Evolutionary conservation across 2,888 invertebrate species (phyloP), one percentile per base, ranked within the genome.

Genomic region (Acanthopleura granulata): DNA sequence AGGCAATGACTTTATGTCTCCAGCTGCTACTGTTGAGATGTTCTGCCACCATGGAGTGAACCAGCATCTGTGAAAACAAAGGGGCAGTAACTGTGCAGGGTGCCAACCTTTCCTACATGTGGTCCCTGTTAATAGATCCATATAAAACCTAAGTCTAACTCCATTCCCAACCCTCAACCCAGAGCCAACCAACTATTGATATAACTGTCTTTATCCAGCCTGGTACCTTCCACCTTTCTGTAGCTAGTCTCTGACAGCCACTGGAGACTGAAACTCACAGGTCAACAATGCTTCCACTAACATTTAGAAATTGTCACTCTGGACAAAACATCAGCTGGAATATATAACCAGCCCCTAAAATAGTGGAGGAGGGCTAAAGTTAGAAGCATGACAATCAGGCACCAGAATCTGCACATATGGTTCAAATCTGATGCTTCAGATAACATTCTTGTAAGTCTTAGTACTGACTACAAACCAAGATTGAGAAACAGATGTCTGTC

Each of bases 21-120:
- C 90, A 90, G 78, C 89, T 89, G 77, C 87, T 87, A 76, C 88
- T 89, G 83, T 91, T 90, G n/a, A 91, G 80, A 76, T 90, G 88
- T 75, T 90, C 89, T 0, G 87, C 90, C 16, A 90, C 83, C 88
- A 90, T 87, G 22, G 88, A 88, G 74, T 90, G 89, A 6, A 90
- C 89, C 70, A 90, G 80, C 49, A 84, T 87, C 90, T 90, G 82
- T 18, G 80, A 78, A 62, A 72, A 51, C 73, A 51, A 61, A 57
- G 25, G 57, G 57, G 57, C 57, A n/a, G 57, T 57, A 57, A 57
- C 57, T 57, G n/a, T n/a, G 57, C 22, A 22, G 57, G 57, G 57
- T 57, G 29, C 15, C 66, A 27, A 66, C 66, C 66, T 66, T 66
- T 27, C 29, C 29, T 15, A 66, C 66, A 66, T 25, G 22, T 66